Evolutionary conservation across 2,113 vertebrate genomes (phyloP), one percentile per base, ranked within the genome.

Genomic region (Clarias gariepinus): DNA sequence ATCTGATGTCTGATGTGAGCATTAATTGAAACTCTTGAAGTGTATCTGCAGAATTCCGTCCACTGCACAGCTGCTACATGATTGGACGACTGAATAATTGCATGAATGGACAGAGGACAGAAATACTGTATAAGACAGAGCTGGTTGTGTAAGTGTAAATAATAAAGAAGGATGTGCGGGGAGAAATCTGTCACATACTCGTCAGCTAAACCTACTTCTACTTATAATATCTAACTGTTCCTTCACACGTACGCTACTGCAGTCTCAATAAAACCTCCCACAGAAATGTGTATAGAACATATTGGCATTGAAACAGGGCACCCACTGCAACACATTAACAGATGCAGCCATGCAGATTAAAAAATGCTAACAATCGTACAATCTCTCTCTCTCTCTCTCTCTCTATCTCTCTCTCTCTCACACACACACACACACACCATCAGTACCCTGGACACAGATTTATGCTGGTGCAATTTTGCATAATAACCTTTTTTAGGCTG

Each of bases 401-500:
- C 60, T 55, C 71, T n/a, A n/a, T 55, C 84, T 55, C 86, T 58
- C 19, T 8, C 73, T 69, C 85, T 41, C 68, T 73, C 79, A 84
- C 86, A 52, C 13, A 63, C 30, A 53, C 68, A 85, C 68, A 83
- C 57, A 68, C 52, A 85, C 85, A 28, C 41, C 30, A 41, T 12
- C 77, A 33, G 57, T 77, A 86, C 76, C 30, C 74, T 57, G 63
- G 78, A 47, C 85, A 68, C 47, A 91, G 90, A 94, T 94, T 93
- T 94, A 94, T 90, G 86, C 91, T 57, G 73, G 82, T 88, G 89
- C n/a, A 78, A 77, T 91, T 92, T 92, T 93, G 93, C 92, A 94
- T 94, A 94, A 95, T 94, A 92, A 92, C 92, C 3, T 94, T 94
- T 91, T 92, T 89, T 77, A 90, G 91, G 90, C 92, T 91, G 87